phyloP scores from a whole-genome alignment of 1,140 invertebrate genomes.

The Heliconius nattereri region DNA sequence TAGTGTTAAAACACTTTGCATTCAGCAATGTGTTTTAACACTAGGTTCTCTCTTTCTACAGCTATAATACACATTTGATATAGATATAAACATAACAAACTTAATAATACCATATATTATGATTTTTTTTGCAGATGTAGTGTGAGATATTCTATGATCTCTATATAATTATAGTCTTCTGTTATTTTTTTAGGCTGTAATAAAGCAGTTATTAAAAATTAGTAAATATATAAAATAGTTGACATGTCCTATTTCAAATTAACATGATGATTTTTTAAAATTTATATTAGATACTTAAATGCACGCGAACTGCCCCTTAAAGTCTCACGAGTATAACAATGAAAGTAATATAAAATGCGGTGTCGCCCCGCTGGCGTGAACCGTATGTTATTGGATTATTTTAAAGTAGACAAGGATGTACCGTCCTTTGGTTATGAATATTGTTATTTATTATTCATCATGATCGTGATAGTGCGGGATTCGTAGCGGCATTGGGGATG shows the following conservation, averaged over 20 bases:
- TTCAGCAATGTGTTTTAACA: too few relatives aligned
- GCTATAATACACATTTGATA: too few relatives aligned
- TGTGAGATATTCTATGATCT: too few relatives aligned
- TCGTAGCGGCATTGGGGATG: not conserved
- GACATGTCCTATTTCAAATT: not conserved
- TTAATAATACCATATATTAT: too few relatives aligned
- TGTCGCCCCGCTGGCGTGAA: slow-evolving; percentile 40
- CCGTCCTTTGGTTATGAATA: slow-evolving; percentile 5
- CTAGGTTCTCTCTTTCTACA: too few relatives aligned
- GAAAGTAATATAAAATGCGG: slow-evolving; percentile 42
- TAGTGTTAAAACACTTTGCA: too few relatives aligned
- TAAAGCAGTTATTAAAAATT: too few relatives aligned
- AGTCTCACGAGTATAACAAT: slow-evolving; percentile 35
- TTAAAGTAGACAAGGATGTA: slow-evolving; percentile 38
- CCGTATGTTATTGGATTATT: slow-evolving; percentile 57
- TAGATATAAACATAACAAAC: too few relatives aligned
- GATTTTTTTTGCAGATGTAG: too few relatives aligned
- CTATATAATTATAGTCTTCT: too few relatives aligned
- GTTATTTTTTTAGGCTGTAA: too few relatives aligned
- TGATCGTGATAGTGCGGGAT: not conserved
- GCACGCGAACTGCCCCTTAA: slow-evolving; percentile 44
- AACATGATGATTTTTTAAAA: not conserved
- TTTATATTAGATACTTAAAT: not conserved
- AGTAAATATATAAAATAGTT: too few relatives aligned
- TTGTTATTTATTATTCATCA: slow-evolving; percentile 9